Evolutionary conservation across 2,113 vertebrate species (phyloP), one percentile per base, ranked within the genome.

Genomic region (Neogale vison): DNA sequence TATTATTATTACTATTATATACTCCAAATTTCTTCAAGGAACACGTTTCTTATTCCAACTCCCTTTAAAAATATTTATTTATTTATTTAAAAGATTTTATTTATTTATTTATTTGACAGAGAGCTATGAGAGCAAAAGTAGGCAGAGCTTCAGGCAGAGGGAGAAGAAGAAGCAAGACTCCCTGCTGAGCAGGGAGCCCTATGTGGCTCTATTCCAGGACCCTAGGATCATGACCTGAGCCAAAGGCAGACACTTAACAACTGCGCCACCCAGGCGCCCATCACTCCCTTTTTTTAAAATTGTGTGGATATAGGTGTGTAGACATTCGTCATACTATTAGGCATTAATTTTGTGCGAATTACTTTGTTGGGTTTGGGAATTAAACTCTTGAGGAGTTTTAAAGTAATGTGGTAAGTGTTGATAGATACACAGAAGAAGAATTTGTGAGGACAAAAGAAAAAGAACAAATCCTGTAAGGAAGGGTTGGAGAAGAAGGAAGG

Each of bases 281-380:
- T 26, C 39, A 63, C 31, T 67, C 8, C 31, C 12, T 77, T 84
- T 6, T 88, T 76, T 65, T 39, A 82, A 69, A 87, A 57, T 39
- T 7, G 3, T 65, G 18, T 39, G 23, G n/a, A 13, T 69, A 3
- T 26, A 31, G 71, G 42, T 91, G 8, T 88, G 23, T 88, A 83
- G 86, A 74, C n/a, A 79, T 65, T 86, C 52, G 61, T 90, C n/a
- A 63, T 87, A 47, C 7, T 77, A 12, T 77, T 55, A 67, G 88
- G 57, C 23, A 52, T 96, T 84, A 77, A 63, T 74, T 96, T 26
- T 93, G 69, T 93, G 63, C 50, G 93, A 74, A 93, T 82, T 93
- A 81, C 81, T 93, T 13, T 96, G 26, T 80, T 81, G 45, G 21
- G 59, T 7, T 93, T 96, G 65, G 39, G 42, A 29, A 67, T 83